Evolutionary conservation across 2,113 vertebrate species (phyloP).

Genomic region (Seriola dumerili): DNA sequence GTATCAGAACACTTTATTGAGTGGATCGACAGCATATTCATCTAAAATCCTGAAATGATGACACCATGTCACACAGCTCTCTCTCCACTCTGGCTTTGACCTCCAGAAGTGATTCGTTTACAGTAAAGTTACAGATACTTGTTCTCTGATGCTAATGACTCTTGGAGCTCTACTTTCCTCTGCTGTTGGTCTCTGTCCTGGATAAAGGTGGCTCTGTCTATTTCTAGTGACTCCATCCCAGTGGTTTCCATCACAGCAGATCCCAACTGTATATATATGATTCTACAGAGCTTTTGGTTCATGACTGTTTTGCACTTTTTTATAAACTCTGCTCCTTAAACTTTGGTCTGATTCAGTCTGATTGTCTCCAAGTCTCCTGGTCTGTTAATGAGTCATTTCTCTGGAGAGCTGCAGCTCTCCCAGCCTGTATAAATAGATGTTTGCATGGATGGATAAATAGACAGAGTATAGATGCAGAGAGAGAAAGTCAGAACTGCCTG

Average conservation of each 20-base stretch:
- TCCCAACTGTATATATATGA: slow-evolving; percentile 21
- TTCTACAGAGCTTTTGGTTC: slow-evolving; percentile 20
- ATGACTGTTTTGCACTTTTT: slow-evolving; percentile 27
- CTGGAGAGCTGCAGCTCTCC: no score
- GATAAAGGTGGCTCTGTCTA: slow-evolving; percentile 12
- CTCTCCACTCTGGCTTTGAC: not conserved
- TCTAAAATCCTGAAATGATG: not conserved
- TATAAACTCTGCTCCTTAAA: not conserved
- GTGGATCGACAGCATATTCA: not conserved
- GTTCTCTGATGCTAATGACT: slow-evolving; percentile 22
- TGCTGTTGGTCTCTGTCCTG: slow-evolving; percentile 23
- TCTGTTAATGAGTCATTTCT: no score
- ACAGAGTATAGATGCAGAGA: no score
- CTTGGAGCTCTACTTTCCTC: slow-evolving; percentile 3
- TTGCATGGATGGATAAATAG: no score
- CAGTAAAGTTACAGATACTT: slow-evolving; percentile 17
- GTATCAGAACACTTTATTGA: not conserved
- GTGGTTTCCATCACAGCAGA: slow-evolving; percentile 9
- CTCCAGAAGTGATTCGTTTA: slow-evolving; percentile 16
- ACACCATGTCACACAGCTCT: not conserved
- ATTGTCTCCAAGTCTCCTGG: no score
- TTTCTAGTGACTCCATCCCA: slow-evolving; percentile 22
- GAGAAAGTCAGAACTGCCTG: no score
- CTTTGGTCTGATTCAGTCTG: slow-evolving; percentile 2
- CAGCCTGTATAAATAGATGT: no score